These are phyloP conservation scores for Blera fallax DNA, from an alignment of 2,888 invertebrate genomes.

Conservation along the genomic window DNA sequence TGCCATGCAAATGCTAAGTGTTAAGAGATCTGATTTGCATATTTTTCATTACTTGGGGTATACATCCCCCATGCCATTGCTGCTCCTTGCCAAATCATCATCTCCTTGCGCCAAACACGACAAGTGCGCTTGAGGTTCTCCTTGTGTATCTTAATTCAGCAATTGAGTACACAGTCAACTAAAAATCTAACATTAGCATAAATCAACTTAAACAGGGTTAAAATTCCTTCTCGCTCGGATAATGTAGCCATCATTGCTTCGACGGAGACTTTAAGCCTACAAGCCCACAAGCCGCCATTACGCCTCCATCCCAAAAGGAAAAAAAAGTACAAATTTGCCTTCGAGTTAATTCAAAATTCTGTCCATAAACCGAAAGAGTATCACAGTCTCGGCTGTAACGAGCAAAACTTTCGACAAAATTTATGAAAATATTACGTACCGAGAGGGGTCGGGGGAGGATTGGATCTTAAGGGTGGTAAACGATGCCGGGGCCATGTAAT, in stretches of 20 bases:
- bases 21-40: slow-evolving; percentile 47
- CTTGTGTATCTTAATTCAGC: slow-evolving; percentile 28
- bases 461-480: background rate
- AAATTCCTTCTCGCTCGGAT: background rate
- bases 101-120: background rate
- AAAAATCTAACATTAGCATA: slow-evolving; percentile 48
- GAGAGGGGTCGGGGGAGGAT: too few species aligned
- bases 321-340: background rate
- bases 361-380: slow-evolving; percentile 3
- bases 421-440: slow-evolving; percentile 30
- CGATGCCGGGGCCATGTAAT: slow-evolving; percentile 14
- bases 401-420: slow-evolving; percentile 4
- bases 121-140: background rate
- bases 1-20: slow-evolving; percentile 45
- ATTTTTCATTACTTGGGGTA: slow-evolving; percentile 13
- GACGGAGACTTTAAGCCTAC: background rate
- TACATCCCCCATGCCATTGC: background rate
- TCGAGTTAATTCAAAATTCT: slow-evolving; percentile 1
- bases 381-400: background rate
- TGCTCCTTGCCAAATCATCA: too few species aligned
- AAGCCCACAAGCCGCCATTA: background rate
- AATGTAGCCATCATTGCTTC: background rate
- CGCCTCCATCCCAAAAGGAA: background rate
- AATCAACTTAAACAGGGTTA: slow-evolving; percentile 30
- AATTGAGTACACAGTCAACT: slow-evolving; percentile 18